Base-by-base conservation (phyloP, 1,140 invertebrate genomes). In the Macrobrachium nipponense region DNA sequence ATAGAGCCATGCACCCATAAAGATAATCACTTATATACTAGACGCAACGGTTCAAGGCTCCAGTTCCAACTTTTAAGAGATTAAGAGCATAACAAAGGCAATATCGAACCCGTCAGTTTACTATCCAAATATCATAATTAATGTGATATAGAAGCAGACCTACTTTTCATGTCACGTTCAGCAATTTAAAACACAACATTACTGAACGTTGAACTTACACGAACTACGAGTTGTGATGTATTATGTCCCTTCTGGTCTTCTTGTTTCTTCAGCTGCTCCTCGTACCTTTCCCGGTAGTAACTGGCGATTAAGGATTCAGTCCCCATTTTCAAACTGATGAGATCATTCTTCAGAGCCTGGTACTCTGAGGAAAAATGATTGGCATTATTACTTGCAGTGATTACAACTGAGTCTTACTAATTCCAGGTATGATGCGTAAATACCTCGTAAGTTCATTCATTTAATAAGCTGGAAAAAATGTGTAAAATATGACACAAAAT, bases 261-360 rank as follows among this genome's bases (percentile, higher is more conserved):
- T 7, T 51, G 7, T 51, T 12, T 51, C 51, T 51, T 51, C 51
- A 51, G 51, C 58, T 78, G 27, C 36, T 86, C 83, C 12, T 86
- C 83, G 27, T 61, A 80, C 23, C 83, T 66, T 20, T 86, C 83
- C 62, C 59, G 70, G 83, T 86, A 86, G 27, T 86, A 86, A 51
- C 72, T 86, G 5, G 77, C 77, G 36, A 86, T 80, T 15, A 86
- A 66, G 77, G 36, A 61, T 36, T 86, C 83, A 43, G 83, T 86
- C 15, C 76, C 62, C 77, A 86, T 79, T 59, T 86, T 86, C 66
- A 86, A 77, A 66, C 80, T 86, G 51, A 23, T 61, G 5, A 86
- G n/a, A 27, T 44, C 80, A 7, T 75, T 80, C n/a, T 73, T 4
- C 51, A 86, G 75, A 18, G 64, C 43, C n/a, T 78, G 83, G 77